Evolutionary conservation across 2,888 invertebrate species (phyloP), one percentile per base, ranked within the genome.

Genomic region (Tenodera sinensis): DNA sequence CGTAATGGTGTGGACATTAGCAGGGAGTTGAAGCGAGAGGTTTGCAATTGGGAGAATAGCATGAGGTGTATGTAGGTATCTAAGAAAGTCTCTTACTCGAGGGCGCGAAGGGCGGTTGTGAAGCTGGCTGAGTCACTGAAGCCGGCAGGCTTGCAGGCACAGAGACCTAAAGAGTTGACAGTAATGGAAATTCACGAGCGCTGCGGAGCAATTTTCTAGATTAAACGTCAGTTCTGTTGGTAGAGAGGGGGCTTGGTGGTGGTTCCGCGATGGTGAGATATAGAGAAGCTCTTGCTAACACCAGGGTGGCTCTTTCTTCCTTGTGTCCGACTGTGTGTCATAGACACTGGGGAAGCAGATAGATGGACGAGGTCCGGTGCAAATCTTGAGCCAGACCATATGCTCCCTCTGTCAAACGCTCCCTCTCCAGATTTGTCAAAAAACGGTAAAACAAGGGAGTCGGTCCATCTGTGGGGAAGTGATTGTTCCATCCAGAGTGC

Each of bases 131-230:
- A 54, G 87, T 82, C 89, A 81, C 83, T 47, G 42, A 83, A 47
- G 88, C 54, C 84, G 82, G 87, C 89, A 87, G 30, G 30, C n/a
- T n/a, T n/a, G n/a, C 30, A 30, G 87, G 89, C 89, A 88, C 88
- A 88, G 83, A 89, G 90, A 91, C 91, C 91, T 90, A 91, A 91
- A 91, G 91, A 91, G 90, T 94, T 95, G 95, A 95, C 95, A 94
- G 94, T 95, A 95, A 95, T 95, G 94, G 94, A 95, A 94, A 95
- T 94, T 94, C 94, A 95, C 94, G 95, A 94, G 94, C 94, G 94
- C 94, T 93, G 92, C 92, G 94, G 93, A 94, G 94, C 95, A 95
- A 95, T 95, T 95, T 95, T 94, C 94, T 95, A 95, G 95, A 95
- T 95, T 95, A 95, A 95, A 95, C 94, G 95, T 95, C 95, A 94